Evolutionary conservation across 1,140 invertebrate genomes (phyloP).

Genomic region (Samia ricini): DNA sequence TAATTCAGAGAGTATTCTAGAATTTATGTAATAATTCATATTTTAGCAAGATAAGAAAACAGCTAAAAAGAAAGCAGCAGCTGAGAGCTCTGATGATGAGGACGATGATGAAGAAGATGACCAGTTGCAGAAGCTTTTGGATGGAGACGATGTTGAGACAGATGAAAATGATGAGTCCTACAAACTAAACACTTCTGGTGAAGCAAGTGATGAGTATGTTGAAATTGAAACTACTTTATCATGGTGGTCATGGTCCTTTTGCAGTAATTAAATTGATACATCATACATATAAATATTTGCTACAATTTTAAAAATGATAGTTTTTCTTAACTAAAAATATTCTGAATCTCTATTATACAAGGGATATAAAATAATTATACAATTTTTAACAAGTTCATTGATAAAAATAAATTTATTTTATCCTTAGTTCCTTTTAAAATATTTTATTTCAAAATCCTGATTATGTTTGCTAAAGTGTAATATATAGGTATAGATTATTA

Average conservation of each 20-base stretch:
- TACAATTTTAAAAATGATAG: no score
- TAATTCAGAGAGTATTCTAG: no score
- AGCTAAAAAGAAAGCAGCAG: constrained; percentile 42
- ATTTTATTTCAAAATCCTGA: no score
- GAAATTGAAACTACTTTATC: background rate
- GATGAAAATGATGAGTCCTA: constrained; percentile 77
- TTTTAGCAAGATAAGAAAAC: constrained; percentile 52
- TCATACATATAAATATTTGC: no score
- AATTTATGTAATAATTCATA: background rate
- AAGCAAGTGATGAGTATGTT: constrained; percentile 42
- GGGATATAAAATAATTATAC: no score
- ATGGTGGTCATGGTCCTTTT: background rate
- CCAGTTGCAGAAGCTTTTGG: constrained; percentile 62
- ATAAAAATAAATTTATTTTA: no score
- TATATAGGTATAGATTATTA: no score
- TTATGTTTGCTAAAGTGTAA: no score
- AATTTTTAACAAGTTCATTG: no score
- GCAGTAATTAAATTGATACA: background rate
- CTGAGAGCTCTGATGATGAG: constrained; percentile 40
- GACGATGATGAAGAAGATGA: constrained; percentile 58
- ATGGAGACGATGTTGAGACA: constrained; percentile 70
- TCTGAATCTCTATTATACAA: no score
- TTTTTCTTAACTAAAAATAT: no score
- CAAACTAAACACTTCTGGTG: constrained; percentile 57
- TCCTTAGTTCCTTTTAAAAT: no score